Evolutionary conservation across 1,140 invertebrate genomes (phyloP), one percentile per base, ranked within the genome.

Genomic region (Hyles vespertilio): DNA sequence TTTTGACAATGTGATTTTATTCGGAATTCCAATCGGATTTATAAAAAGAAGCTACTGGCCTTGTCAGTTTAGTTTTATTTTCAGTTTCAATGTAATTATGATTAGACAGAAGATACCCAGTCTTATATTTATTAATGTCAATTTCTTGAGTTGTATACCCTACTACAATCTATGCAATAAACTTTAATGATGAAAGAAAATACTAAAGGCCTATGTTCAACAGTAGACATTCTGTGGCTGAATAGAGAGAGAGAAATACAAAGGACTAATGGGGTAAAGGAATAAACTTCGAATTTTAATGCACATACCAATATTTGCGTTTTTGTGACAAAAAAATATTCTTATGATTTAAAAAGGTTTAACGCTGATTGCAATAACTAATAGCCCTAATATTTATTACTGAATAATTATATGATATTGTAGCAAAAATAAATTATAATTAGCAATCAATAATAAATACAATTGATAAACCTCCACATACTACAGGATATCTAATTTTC

Each of bases 401-500:
- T 1, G 10, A 4, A 47, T 8, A 11, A 47, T 47, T 2, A 11
- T 11, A 8, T 47, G 2, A 4, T 47, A 11, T 47, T 47, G 1
- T 47, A 8, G 5, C 4, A 47, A 6, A 6, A 22, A 11, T n/a
- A 11, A 47, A 48, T 48, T 10, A 3, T 5, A 48, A 48, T 48
- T 5, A 48, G 10, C 2, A 22, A 22, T 22, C 22, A 22, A 22
- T 22, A 22, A 22, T 22, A 22, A 22, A 22, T 5, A n/a, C 46
- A n/a, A 5, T 10, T 11, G 5, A 5, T 48, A 10, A 48, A 48
- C 5, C 46, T 22, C 46, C n/a, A 49, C 51, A 47, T 43, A 53
- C 52, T 64, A 60, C 58, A 61, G 56, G 65, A 48, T 63, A 36
- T 59, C 34, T 32, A 59, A 67, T 63, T 63, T 67, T 63, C 58